Conservation (phyloP, 2,113 vertebrate genomes). For the Centrocercus urophasianus region DNA sequence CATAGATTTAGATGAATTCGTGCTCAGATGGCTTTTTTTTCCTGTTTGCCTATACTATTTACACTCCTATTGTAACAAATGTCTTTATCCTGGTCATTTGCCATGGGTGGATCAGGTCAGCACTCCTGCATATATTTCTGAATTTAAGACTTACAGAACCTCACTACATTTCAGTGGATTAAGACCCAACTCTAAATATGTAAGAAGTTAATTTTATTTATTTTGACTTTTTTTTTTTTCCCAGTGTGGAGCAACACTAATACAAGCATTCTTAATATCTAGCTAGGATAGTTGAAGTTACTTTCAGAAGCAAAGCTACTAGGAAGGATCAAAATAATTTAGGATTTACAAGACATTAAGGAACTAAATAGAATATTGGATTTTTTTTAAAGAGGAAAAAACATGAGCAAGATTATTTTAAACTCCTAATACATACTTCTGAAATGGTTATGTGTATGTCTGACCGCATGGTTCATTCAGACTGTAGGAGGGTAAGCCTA, state of each 20-base stretch:
- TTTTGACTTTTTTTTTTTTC: neutral
- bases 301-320: neutral
- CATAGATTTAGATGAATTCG: neutral
- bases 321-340: neutral
- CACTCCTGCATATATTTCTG: fast-evolving
- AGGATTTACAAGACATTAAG: neutral
- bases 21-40: neutral
- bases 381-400: neutral
- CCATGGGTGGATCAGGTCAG: fast-evolving
- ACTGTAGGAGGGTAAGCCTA: neutral
- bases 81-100: neutral
- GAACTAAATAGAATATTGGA: neutral
- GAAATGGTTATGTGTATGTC: neutral
- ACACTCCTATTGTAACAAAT: neutral
- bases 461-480: neutral
- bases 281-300: neutral
- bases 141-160: neutral
- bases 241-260: neutral
- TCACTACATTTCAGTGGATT: neutral
- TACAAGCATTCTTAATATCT: neutral
- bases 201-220: neutral
- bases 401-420: neutral
- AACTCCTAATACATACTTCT: neutral
- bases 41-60: neutral
- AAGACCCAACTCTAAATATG: neutral